Evolutionary conservation across 2,888 invertebrate species (phyloP), one percentile per base, ranked within the genome.

Genomic region (Erynnis tages): DNA sequence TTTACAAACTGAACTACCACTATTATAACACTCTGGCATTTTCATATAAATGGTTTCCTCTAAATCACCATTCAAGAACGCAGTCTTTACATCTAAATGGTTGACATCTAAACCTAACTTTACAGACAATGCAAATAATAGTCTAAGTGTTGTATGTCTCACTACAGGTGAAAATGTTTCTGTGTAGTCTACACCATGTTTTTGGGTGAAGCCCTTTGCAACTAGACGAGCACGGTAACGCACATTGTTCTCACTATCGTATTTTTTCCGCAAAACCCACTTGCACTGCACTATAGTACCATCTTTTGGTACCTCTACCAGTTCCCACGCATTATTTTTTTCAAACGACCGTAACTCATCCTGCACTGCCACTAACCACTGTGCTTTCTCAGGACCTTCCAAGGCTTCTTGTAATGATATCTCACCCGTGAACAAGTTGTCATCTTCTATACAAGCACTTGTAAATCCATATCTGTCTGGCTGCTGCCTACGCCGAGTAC

Each of bases 181-280:
- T 1, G 35, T 29, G 48, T 38, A 61, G 29, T 59, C 59, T 8
- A 59, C 14, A 13, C 56, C 58, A 8, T 32, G 10, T 35, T 35
- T 44, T 43, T 60, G 60, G 0, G 48, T 54, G 16, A 53, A 58
- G 6, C n/a, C 56, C 56, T 16, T 53, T 55, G 57, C 57, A 10
- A 59, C 57, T 19, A 57, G 23, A 4, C 59, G 19, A 0, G 57
- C 57, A 4, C 55, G 32, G 23, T 47, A 55, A 6, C 53, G 30
- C 10, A 57, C 54, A 37, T 52, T 47, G 13, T 43, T 50, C 1
- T 57, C 52, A 52, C 35, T 52, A n/a, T 56, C 41, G 8, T 6
- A 29, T 4, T 27, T 60, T 63, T 57, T 14, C 55, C 55, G n/a
- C 5, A 54, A 54, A 1, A 59, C 62, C 58, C 61, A 62, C 37